Base-by-base conservation (phyloP, 2,113 vertebrate species). In the Rostratula benghalensis region DNA sequence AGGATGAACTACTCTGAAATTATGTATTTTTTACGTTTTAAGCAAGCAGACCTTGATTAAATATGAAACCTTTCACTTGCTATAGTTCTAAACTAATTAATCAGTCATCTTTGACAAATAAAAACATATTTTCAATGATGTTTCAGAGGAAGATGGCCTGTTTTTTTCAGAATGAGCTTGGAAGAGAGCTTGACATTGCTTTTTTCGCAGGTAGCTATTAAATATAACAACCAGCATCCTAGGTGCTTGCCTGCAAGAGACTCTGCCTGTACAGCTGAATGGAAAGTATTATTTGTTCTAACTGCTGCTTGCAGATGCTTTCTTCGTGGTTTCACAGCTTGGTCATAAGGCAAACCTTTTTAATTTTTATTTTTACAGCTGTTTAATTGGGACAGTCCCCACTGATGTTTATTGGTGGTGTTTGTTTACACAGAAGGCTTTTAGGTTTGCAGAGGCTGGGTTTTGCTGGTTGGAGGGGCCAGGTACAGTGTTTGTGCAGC, bases 401-500 rank as follows among this genome's bases (percentile, higher is more conserved):
- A 21, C 75, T 86, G 70, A 68, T 87, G 84, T 95, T 95, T 97
- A 93, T 94, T 95, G 92, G 83, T 71, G 46, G 37, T 86, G 81
- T 67, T 95, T 97, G 92, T 88, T 90, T 97, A 87, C 79, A 87
- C 75, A 95, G 90, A 87, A 90, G 60, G 70, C 70, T 95, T 94
- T 94, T 74, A 68, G 61, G 50, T 87, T 95, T 96, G 85, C 46
- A 93, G 82, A 84, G 59, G 37, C 80, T 7, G 28, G 57, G 21
- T 33, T 89, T 91, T 89, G 71, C 81, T 79, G n/a, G 57, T 51
- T 51, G 41, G 78, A 93, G 69, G 74, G 79, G 54, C 90, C 95
- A 97, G 96, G 95, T 97, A 86, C 24, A 70, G 46, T 94, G 84
- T 95, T 96, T 97, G 76, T 96, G 81, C 90, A 96, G 94, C 95